These are phyloP conservation scores for Syrrhaptes paradoxus DNA, from an alignment of 2,113 vertebrate genomes.

Conservation along the genomic window DNA sequence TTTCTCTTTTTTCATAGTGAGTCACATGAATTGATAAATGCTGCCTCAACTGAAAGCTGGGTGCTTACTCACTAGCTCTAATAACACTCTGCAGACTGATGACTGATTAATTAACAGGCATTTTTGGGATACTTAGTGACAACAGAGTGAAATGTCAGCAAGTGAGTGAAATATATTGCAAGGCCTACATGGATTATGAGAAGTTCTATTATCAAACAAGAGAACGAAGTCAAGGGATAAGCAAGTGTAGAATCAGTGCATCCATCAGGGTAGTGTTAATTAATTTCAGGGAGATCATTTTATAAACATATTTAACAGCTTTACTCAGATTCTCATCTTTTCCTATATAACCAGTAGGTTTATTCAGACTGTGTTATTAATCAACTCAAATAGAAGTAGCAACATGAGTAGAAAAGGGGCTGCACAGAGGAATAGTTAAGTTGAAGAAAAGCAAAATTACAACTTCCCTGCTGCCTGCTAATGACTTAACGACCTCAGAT, in stretches of 20 bases:
- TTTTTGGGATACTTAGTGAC: not conserved
- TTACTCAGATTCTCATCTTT: not conserved
- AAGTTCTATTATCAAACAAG: not conserved
- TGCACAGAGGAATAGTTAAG: not conserved
- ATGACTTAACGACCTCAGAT: not conserved
- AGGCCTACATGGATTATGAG: constrained; percentile 1
- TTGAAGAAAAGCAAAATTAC: not conserved
- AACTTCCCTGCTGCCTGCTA: not conserved
- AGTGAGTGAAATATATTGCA: not conserved
- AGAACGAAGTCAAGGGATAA: constrained; percentile 8
- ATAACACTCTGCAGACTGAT: not conserved
- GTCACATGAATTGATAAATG: not conserved
- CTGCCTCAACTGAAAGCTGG: not conserved
- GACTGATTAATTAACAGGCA: constrained; percentile 24
- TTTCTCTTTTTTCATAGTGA: not conserved
- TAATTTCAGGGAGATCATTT: not conserved
- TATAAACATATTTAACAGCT: not conserved
- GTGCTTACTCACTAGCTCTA: not conserved
- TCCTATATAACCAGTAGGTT: not conserved
- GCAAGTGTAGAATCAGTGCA: not conserved
- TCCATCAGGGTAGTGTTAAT: not conserved
- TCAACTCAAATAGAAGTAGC: not conserved
- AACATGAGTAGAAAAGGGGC: not conserved
- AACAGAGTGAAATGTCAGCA: constrained; percentile 19
- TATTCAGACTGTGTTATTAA: not conserved